phyloP scores from a whole-genome alignment of 2,888 invertebrate genomes.

The Torymus tubicola region DNA sequence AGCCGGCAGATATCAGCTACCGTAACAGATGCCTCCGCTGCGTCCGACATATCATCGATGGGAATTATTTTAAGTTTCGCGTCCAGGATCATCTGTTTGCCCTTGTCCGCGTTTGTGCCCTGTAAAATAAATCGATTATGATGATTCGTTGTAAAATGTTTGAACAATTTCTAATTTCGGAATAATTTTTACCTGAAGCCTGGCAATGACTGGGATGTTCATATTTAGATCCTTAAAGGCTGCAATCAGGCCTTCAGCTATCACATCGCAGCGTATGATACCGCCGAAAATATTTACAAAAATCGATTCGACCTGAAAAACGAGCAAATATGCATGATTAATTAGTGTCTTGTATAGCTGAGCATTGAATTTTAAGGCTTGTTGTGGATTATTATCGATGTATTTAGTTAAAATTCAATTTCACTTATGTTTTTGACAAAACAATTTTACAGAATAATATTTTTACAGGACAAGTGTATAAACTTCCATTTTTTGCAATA shows the following conservation, averaged over 20 bases:
- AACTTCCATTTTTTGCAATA: no score
- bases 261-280: constrained; percentile 81
- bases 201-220: constrained; percentile 79
- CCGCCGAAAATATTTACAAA: constrained; percentile 82
- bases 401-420: no score
- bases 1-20: constrained; percentile 61
- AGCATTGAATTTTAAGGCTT: no score
- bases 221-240: constrained; percentile 79
- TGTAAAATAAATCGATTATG: constrained; percentile 62
- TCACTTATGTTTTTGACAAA: no score
- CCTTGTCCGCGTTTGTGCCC: constrained; percentile 83
- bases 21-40: constrained; percentile 63
- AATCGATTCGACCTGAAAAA: constrained; percentile 78
- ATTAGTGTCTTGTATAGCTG: no score
- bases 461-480: no score
- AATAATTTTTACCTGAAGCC: constrained; percentile 76
- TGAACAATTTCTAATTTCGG: background rate
- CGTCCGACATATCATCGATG: constrained; percentile 64
- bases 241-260: constrained; percentile 80
- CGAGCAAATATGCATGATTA: no score
- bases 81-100: constrained; percentile 61
- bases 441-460: no score
- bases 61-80: constrained; percentile 64
- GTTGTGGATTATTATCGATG: no score
- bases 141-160: background rate